Evolutionary conservation across 2,113 vertebrate genomes (phyloP), one percentile per base, ranked within the genome.

Genomic region (Rafetus swinhoei): DNA sequence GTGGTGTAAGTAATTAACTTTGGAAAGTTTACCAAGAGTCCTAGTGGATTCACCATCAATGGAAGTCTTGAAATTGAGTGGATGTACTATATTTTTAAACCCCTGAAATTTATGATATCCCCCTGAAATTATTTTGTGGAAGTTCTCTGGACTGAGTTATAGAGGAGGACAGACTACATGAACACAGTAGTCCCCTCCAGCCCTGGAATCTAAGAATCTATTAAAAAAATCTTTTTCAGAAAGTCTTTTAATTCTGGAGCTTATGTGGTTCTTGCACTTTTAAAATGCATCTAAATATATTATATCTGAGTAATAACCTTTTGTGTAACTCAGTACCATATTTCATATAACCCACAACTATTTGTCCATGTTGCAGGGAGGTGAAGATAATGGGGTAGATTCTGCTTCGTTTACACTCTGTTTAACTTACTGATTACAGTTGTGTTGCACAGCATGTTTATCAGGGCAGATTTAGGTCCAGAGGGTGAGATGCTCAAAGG

Each of bases 321-420:
- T 35, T 45, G 35, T 76, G 21, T 25, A 76, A 76, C 21, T 24
- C 21, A 76, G 18, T 24, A 76, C 72, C 35, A 76, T 25, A 22
- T 76, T 76, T 76, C 39, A 45, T 24, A 4, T 45, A 76, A 45
- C 35, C 35, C 35, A 45, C 80, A 65, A 15, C 22, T 65, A 32
- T 24, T 1, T 81, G 86, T 50, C 57, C 32, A 21, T 0, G 0
- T 10, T 6, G 45, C 14, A 76, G 74, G 16, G 11, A 9, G 25
- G 50, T 27, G 29, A 32, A n/a, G 45, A 19, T 27, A 6, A 69
- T 39, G 72, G 39, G 35, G 72, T 76, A 45, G 72, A 76, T 25
- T 76, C 72, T 76, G 22, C 15, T 54, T 50, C 6, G 9, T 79
- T 59, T 91, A 50, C 59, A 35, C 25, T 2, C 77, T 7, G 1